phyloP scores from a whole-genome alignment of 1,140 invertebrate genomes.

The Amphibalanus amphitrite region DNA sequence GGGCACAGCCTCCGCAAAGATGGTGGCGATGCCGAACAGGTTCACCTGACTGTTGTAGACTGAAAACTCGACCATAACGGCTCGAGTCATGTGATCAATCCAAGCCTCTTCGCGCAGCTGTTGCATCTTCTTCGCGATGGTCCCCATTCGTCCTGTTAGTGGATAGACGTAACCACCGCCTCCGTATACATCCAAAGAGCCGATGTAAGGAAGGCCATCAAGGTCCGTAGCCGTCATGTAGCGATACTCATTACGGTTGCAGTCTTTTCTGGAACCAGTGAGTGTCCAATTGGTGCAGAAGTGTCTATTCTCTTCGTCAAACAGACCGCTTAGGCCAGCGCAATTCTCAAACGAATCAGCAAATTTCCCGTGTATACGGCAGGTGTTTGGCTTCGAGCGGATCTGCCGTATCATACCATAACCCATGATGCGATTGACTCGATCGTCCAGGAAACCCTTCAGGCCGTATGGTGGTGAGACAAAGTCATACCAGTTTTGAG shows the following conservation, averaged over 20 bases:
- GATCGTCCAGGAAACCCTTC: constrained; percentile 34
- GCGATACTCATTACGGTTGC: constrained; percentile 5
- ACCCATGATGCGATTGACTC: constrained; percentile 34
- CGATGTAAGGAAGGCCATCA: constrained; percentile 15
- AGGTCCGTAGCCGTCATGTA: constrained; percentile 16
- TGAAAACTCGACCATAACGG: constrained; percentile 39
- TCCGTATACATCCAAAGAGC: constrained; percentile 27
- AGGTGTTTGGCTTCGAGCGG: constrained; percentile 22
- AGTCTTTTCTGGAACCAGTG: too few species aligned
- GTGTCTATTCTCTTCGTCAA: too few species aligned
- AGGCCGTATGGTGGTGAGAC: constrained; percentile 29
- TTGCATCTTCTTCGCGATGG: constrained; percentile 24
- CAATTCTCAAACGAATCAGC: neutral
- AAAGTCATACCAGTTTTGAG: constrained; percentile 32
- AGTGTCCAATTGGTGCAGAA: too few species aligned
- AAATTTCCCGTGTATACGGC: neutral
- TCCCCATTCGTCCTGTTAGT: constrained; percentile 25
- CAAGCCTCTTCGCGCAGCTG: constrained; percentile 29
- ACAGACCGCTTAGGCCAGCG: neutral
- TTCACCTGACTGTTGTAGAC: constrained; percentile 37
- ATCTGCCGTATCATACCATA: constrained; percentile 35
- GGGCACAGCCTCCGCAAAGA: constrained; percentile 33
- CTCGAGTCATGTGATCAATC: constrained; percentile 37
- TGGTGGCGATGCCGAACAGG: constrained; percentile 31
- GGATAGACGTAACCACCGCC: constrained; percentile 38